Percentiles rank a stretch among this genome's conserved stretches.
These are phyloP conservation scores for Tromatobia lineatoria DNA, from an alignment of 2,888 invertebrate species.

Conservation along the genomic window DNA sequence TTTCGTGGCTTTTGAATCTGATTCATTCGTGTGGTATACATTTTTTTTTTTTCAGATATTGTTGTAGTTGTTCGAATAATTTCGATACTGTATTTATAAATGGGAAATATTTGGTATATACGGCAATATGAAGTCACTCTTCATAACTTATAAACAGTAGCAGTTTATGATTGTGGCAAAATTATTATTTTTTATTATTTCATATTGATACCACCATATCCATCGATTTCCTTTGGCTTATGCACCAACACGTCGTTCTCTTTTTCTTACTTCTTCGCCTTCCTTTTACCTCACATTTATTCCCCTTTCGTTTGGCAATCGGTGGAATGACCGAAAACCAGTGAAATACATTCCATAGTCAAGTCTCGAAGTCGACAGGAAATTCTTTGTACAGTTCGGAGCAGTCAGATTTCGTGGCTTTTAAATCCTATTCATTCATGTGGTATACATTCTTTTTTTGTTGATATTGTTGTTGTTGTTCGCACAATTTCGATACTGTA, in stretches of 20 bases:
- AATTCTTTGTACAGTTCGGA: background rate
- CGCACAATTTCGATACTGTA: no score
- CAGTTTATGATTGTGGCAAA: no score
- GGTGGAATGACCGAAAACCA: conserved; percentile 62
- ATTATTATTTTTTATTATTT: no score
- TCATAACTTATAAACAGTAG: background rate
- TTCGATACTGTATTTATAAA: background rate
- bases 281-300: conserved; percentile 20
- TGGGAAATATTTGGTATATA: background rate
- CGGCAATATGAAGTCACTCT: background rate
- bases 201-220: conserved; percentile 32
- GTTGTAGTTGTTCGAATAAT: background rate
- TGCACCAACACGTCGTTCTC: conserved; percentile 9
- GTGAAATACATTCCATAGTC: background rate
- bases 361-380: conserved; percentile 10
- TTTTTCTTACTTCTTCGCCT: background rate
- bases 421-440: background rate
- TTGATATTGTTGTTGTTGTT: no score
- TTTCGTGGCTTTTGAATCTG: background rate
- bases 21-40: background rate
- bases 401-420: background rate
- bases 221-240: conserved; percentile 44
- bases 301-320: conserved; percentile 44
- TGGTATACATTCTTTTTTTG: no score
- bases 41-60: background rate